These are phyloP conservation scores for Apocrypta bakeri DNA, from an alignment of 1,140 invertebrate species.

Conservation along the genomic window DNA sequence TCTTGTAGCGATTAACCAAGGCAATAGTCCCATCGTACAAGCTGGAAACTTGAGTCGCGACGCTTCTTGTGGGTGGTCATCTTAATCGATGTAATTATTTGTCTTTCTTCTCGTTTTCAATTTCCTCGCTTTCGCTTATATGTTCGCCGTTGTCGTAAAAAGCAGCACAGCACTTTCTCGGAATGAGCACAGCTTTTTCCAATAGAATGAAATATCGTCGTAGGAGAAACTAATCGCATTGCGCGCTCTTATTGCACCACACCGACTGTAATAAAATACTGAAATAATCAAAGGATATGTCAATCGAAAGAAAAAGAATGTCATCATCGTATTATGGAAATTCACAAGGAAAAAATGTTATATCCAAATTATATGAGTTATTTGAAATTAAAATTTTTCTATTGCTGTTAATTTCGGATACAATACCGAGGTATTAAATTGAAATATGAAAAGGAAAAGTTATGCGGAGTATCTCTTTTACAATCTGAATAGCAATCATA, in stretches of 20 bases:
- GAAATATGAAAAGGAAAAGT: too few species aligned
- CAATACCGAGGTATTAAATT: too few species aligned
- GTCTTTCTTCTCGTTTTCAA: slow-evolving; percentile 16
- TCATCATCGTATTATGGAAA: too few species aligned
- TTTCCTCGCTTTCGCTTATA: background rate
- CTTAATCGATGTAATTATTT: slow-evolving; percentile 41
- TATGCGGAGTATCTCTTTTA: background rate
- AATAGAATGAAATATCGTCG: background rate
- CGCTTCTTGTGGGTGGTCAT: slow-evolving; percentile 33
- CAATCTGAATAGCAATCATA: background rate
- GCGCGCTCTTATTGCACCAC: background rate
- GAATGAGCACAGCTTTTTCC: background rate
- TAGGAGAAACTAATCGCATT: background rate
- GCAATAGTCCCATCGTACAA: background rate
- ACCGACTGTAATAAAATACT: too few species aligned
- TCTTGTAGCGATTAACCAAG: slow-evolving; percentile 1
- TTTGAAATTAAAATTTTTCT: too few species aligned
- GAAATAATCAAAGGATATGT: too few species aligned
- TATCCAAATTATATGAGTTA: too few species aligned
- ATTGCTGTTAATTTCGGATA: too few species aligned
- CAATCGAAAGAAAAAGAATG: too few species aligned
- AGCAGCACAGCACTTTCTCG: background rate
- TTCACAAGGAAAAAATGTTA: too few species aligned
- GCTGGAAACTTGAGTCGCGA: slow-evolving; percentile 23
- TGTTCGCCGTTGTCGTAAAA: background rate